Evolutionary conservation across 2,888 invertebrate genomes (phyloP).

Genomic region (Tachina lurida): DNA sequence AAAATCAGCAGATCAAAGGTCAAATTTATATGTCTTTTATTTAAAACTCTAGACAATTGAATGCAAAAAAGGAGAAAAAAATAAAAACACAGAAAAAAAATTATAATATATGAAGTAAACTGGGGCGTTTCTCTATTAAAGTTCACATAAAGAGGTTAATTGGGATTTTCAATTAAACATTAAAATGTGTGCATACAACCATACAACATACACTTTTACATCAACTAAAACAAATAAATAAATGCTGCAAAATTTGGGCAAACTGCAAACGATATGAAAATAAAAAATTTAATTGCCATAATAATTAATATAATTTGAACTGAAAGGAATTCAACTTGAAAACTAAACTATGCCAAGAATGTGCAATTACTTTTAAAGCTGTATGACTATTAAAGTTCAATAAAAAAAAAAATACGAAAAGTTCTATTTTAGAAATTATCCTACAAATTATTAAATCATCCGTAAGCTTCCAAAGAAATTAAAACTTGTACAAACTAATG

Average conservation of each 20-base stretch:
- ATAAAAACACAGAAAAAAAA: not conserved
- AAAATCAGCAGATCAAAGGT: slow-evolving; percentile 55
- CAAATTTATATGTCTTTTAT: slow-evolving; percentile 54
- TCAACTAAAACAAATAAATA: not conserved
- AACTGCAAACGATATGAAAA: not conserved
- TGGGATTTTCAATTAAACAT: slow-evolving; percentile 69
- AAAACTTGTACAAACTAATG: too few relatives aligned
- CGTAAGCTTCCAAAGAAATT: not conserved
- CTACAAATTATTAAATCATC: not conserved
- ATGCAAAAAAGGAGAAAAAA: slow-evolving; percentile 26
- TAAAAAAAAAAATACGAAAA: slow-evolving; percentile 10
- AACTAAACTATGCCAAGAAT: slow-evolving; percentile 97
- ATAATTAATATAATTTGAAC: not conserved
- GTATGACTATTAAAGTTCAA: not conserved
- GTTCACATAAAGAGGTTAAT: slow-evolving; percentile 69
- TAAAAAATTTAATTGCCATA: not conserved
- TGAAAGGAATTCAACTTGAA: slow-evolving; percentile 77
- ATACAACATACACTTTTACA: not conserved
- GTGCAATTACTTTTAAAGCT: slow-evolving; percentile 92
- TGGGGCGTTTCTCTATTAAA: slow-evolving; percentile 53
- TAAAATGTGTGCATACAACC: slow-evolving; percentile 16
- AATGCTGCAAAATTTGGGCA: not conserved
- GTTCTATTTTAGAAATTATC: slow-evolving; percentile 19
- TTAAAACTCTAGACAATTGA: slow-evolving; percentile 59
- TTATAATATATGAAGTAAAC: slow-evolving; percentile 29